Conservation (phyloP, 1,140 invertebrate species). For the Paramacrobiotus metropolitanus region DNA sequence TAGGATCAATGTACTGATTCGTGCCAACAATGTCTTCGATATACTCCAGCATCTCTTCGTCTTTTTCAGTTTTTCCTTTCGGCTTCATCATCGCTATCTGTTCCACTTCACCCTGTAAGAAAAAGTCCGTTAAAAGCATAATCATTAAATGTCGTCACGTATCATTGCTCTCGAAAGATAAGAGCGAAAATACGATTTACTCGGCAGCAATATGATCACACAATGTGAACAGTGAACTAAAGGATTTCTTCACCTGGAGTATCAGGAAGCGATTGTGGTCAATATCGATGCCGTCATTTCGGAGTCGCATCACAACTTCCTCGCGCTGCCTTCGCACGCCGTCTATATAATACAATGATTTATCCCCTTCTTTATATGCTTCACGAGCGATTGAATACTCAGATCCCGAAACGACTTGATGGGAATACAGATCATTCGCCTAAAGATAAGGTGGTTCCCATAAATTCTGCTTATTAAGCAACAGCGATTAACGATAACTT, state of each 20-base stretch:
- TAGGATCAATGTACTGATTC: slow-evolving; percentile 53
- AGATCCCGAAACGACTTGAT: background rate
- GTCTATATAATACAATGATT: slow-evolving; percentile 64
- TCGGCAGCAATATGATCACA: too few species aligned
- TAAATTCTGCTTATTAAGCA: too few species aligned
- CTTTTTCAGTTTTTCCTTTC: slow-evolving; percentile 57
- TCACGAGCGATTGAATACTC: slow-evolving; percentile 56
- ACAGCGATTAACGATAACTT: too few species aligned
- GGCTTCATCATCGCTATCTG: slow-evolving; percentile 98
- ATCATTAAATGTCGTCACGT: too few species aligned
- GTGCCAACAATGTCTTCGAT: slow-evolving; percentile 96
- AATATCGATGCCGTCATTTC: slow-evolving; percentile 69
- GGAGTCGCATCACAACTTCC: slow-evolving; percentile 52
- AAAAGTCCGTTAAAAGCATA: background rate
- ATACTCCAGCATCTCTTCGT: slow-evolving; percentile 88
- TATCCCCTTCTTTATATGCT: slow-evolving; percentile 61
- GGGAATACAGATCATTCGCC: background rate
- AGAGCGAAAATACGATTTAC: too few species aligned
- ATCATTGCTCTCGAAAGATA: too few species aligned
- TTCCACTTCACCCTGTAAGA: slow-evolving; percentile 70
- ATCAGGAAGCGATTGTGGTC: slow-evolving; percentile 94
- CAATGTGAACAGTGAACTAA: background rate
- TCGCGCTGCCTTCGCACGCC: slow-evolving; percentile 25
- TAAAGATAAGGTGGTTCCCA: too few species aligned
- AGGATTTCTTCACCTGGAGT: slow-evolving; percentile 33